Evolutionary conservation across 2,888 invertebrate species (phyloP).

Genomic region (Megastigmus dorsalis): DNA sequence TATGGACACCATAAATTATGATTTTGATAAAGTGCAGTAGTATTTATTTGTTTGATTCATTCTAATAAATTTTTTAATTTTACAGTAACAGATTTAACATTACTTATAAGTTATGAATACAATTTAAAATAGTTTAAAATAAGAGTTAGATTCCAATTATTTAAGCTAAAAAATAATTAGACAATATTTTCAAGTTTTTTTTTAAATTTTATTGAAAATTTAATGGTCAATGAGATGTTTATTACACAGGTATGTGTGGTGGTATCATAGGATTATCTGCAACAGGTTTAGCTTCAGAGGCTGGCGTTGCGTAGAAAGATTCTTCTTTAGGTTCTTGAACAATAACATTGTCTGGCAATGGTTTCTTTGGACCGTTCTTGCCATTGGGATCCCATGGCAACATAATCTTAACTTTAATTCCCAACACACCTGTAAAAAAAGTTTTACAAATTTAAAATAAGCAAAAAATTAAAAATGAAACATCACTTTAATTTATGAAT

Average conservation of each 20-base stretch:
- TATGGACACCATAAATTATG: too few relatives aligned
- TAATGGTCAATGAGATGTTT: constrained; percentile 56
- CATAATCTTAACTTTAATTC: constrained; percentile 97
- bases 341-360: constrained; percentile 97
- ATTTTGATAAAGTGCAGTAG: too few relatives aligned
- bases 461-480: too few relatives aligned
- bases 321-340: constrained; percentile 99
- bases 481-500: neutral
- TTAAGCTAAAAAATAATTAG: too few relatives aligned
- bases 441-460: constrained; percentile 1
- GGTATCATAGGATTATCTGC: constrained; percentile 71
- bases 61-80: too few relatives aligned
- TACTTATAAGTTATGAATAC: too few relatives aligned
- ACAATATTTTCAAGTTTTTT: constrained; percentile 35
- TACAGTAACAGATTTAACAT: too few relatives aligned
- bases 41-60: too few relatives aligned
- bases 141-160: too few relatives aligned
- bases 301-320: constrained; percentile 82
- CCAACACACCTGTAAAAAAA: constrained; percentile 74
- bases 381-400: constrained; percentile 98
- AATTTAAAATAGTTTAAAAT: too few relatives aligned
- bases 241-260: constrained; percentile 59
- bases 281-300: constrained; percentile 84
- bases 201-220: constrained; percentile 50
- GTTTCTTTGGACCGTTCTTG: constrained; percentile 97